These are phyloP conservation scores for Cetonia aurata DNA, from an alignment of 2,888 invertebrate species.

Conservation along the genomic window DNA sequence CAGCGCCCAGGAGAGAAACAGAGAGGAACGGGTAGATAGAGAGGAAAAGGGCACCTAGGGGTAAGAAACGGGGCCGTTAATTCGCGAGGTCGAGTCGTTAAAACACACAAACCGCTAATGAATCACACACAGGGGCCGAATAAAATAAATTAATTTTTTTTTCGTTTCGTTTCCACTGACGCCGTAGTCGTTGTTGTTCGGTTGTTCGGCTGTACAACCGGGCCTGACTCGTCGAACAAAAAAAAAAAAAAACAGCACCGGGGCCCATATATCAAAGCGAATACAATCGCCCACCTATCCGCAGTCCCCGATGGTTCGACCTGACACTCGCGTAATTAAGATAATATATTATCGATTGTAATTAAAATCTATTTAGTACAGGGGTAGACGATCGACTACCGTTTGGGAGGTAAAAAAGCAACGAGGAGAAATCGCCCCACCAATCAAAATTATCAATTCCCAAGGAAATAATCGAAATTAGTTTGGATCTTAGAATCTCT, in stretches of 20 bases:
- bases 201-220: neutral
- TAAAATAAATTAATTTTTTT: conserved; percentile 56
- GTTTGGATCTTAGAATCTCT: neutral
- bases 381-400: conserved; percentile 53
- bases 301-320: conserved; percentile 46
- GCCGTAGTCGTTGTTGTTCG: conserved; percentile 27
- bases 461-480: neutral
- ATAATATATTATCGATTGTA: conserved; percentile 63
- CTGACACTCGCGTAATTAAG: conserved; percentile 59
- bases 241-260: conserved; percentile 49
- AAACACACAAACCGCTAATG: conserved; percentile 53
- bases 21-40: neutral
- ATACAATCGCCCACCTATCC: conserved; percentile 58
- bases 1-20: neutral
- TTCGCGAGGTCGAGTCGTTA: conserved; percentile 47
- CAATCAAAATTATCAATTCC: no score
- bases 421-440: no score
- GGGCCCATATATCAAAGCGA: conserved; percentile 58
- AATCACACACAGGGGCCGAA: conserved; percentile 57
- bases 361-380: conserved; percentile 64
- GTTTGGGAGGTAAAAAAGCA: conserved; percentile 30
- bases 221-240: neutral
- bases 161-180: conserved; percentile 42
- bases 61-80: conserved; percentile 42
- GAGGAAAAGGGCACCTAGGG: conserved; percentile 25